phyloP scores from a whole-genome alignment of 2,888 invertebrate species.

The Ypsolopha scabrella region DNA sequence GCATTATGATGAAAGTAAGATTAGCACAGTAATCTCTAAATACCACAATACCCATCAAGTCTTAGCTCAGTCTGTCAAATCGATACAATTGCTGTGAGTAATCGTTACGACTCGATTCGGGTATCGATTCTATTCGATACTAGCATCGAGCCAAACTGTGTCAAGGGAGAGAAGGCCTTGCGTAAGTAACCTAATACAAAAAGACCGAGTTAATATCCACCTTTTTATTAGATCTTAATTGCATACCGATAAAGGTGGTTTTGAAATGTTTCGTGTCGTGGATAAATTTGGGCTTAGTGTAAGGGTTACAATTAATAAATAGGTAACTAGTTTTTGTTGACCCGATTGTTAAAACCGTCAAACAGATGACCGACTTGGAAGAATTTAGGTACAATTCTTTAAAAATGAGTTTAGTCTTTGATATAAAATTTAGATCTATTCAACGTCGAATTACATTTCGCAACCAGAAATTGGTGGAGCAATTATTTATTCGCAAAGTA shows the following conservation, averaged over 20 bases:
- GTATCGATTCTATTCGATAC: slow-evolving; percentile 29
- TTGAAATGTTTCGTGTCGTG: neutral
- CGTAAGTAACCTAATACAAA: slow-evolving; percentile 20
- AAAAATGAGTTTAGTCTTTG: too few species aligned
- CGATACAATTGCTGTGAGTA: slow-evolving; percentile 19
- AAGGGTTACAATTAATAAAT: neutral
- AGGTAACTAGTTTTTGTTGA: neutral
- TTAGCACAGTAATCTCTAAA: too few species aligned
- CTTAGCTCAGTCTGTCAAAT: neutral
- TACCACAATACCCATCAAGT: neutral
- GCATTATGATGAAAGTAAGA: too few species aligned
- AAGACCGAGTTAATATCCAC: neutral
- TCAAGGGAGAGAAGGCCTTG: slow-evolving; percentile 38
- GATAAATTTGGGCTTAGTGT: neutral
- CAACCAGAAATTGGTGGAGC: too few species aligned
- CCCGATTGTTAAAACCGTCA: neutral
- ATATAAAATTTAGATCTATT: too few species aligned
- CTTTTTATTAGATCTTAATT: neutral
- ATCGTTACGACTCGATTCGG: slow-evolving; percentile 24
- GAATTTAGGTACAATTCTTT: too few species aligned
- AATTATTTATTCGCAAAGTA: too few species aligned
- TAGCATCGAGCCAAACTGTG: slow-evolving; percentile 26
- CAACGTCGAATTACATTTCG: too few species aligned
- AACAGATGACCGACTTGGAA: neutral
- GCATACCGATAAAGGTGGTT: neutral